Conservation (phyloP, 2,797 vertebrate genomes). For the Sarcophilus harrisii region DNA sequence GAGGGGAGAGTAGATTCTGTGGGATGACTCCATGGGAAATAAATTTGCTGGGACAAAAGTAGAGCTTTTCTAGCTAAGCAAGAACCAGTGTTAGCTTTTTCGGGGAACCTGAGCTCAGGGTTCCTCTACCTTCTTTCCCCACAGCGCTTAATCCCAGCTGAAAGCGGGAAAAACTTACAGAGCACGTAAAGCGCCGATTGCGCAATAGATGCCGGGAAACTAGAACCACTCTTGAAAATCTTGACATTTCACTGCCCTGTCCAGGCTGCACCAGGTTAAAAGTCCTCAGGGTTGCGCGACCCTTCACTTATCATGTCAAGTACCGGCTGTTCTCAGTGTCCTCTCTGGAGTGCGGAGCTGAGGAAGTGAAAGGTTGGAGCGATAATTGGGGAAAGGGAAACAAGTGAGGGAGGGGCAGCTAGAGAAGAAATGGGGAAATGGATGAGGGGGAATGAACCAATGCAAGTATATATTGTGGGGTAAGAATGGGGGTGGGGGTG, state of each 20-base stretch:
- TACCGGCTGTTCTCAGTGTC: conserved; percentile 16
- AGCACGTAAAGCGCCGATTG: background rate
- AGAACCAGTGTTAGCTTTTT: background rate
- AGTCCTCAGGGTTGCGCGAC: background rate
- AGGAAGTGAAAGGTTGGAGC: background rate
- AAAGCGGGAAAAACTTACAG: background rate
- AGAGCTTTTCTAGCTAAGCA: background rate
- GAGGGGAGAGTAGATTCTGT: background rate
- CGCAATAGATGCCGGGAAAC: background rate
- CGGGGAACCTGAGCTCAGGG: background rate
- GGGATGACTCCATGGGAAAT: background rate
- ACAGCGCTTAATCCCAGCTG: background rate
- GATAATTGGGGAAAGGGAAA: background rate
- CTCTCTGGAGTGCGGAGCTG: background rate
- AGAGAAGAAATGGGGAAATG: conserved; percentile 1
- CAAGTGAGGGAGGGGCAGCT: too few species aligned
- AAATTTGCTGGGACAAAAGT: background rate
- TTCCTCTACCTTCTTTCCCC: background rate
- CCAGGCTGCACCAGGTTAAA: background rate
- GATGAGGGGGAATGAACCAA: background rate
- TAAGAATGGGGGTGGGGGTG: background rate
- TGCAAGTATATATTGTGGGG: background rate
- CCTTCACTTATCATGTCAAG: conserved; percentile 43
- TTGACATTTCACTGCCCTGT: background rate
- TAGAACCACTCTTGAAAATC: background rate